Base-by-base conservation (phyloP, 2,797 vertebrate genomes). In the Urocyon cinereoargenteus region DNA sequence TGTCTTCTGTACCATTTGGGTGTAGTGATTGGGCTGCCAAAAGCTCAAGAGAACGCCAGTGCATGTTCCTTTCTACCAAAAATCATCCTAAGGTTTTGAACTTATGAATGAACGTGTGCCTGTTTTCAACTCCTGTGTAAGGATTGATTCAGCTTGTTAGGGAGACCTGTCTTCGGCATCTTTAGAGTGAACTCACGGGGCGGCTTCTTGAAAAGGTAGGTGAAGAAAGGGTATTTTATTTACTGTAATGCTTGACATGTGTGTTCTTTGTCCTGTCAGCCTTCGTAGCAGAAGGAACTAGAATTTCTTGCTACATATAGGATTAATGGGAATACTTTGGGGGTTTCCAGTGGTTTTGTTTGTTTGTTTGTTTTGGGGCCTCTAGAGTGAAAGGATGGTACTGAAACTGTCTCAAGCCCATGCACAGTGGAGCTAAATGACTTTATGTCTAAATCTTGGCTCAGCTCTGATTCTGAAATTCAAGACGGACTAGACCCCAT, bases 151-250 rank as follows among this genome's bases (percentile, higher is more conserved):
- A 59, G 10, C 24, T 86, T 91, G 2, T 77, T 86, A 72, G 75
- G n/a, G 51, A 90, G 82, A 36, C 82, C 64, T 66, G 31, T n/a
- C 53, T 86, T 59, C 15, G 15, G 21, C 1, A 40, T 73, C 70
- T 94, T 88, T 64, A 83, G 73, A 86, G 28, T 2, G 61, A 72
- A 53, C 12, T 16, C 34, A 4, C 16, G 34, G 24, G 19, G n/a
- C 70, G 66, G 21, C 82, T 84, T 86, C 34, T 92, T 90, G 62
- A 90, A 91, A 90, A 84, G 73, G 31, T 62, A 7, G 75, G 83
- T 90, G 78, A 66, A 87, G 53, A 94, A 79, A 73, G 31, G 78
- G 21, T 49, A 75, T 90, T 90, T 79, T 49, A 75, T 90, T 90
- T 79, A 75, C 10, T 90, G 26, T 85, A 75, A 79, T 14, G 18